Conservation (phyloP, 2,113 vertebrate genomes). For the Irena cyanogastra region DNA sequence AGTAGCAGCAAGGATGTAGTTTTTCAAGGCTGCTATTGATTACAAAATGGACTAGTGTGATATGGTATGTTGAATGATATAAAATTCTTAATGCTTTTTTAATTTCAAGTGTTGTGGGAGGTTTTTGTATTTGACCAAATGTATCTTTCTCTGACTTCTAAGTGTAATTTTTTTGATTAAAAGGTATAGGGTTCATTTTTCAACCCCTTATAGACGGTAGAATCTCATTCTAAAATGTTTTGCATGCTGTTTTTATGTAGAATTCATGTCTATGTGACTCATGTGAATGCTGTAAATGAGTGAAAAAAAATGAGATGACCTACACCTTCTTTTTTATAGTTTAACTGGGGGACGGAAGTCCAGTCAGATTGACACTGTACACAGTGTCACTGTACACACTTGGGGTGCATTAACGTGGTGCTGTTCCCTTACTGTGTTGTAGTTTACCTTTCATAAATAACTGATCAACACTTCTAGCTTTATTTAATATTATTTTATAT, state of each 20-base stretch:
- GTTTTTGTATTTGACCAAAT: background rate
- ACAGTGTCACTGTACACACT: background rate
- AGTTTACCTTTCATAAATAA: slow-evolving; percentile 44
- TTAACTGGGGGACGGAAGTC: background rate
- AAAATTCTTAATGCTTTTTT: background rate
- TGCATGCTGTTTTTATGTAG: background rate
- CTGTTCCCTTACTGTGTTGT: background rate
- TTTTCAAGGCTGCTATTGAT: background rate
- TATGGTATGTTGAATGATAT: background rate
- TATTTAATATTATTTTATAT: slow-evolving; percentile 12
- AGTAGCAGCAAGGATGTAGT: background rate
- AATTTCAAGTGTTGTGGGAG: background rate
- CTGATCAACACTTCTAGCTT: slow-evolving; percentile 31
- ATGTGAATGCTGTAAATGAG: background rate
- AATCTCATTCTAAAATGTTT: slow-evolving; percentile 1
- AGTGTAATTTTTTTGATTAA: background rate
- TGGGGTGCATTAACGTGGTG: background rate
- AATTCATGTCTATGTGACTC: background rate
- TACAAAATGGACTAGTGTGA: background rate
- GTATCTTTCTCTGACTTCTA: background rate
- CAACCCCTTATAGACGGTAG: background rate
- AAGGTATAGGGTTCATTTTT: background rate
- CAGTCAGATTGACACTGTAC: background rate
- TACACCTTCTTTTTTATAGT: background rate
- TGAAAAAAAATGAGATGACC: background rate